Percentiles rank a stretch among this genome's conserved stretches.
phyloP scores from a whole-genome alignment of 2,113 vertebrate species.

The Platichthys stellatus region DNA sequence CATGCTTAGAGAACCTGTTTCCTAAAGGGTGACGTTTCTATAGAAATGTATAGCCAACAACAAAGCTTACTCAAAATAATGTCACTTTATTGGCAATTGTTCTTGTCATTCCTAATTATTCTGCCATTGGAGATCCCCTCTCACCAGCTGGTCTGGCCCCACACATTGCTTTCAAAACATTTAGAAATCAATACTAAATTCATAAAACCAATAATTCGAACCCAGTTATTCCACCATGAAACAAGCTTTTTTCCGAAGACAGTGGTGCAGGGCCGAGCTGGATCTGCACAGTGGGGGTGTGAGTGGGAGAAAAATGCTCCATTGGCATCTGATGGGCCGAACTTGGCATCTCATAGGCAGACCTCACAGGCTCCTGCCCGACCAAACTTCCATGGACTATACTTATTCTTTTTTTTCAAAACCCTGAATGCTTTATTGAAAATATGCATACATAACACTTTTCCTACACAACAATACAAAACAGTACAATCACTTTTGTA shows the following conservation, averaged over 20 bases:
- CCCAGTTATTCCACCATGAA: conserved; percentile 13
- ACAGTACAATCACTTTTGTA: conserved; percentile 86
- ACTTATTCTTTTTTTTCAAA: conserved; percentile 68
- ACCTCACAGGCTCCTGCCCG: conserved; percentile 39
- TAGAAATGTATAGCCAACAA: conserved; percentile 55
- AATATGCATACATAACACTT: conserved; percentile 87
- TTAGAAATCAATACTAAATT: conserved; percentile 34
- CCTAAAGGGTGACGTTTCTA: neutral
- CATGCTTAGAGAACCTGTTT: neutral
- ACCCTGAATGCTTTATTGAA: conserved; percentile 89
- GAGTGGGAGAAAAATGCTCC: conserved; percentile 12
- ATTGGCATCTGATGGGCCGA: conserved; percentile 13
- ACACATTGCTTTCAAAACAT: conserved; percentile 47
- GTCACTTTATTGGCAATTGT: conserved; percentile 66
- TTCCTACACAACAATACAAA: conserved; percentile 87
- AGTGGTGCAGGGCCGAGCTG: conserved; percentile 13
- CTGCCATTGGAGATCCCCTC: conserved; percentile 45
- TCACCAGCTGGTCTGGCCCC: conserved; percentile 20
- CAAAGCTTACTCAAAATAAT: conserved; percentile 66
- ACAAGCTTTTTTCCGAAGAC: conserved; percentile 37
- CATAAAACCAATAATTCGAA: conserved; percentile 33
- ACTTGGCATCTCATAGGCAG: conserved; percentile 11
- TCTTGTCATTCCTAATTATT: conserved; percentile 44
- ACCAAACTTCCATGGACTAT: conserved; percentile 60
- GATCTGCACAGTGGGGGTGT: neutral